Evolutionary conservation across 2,888 invertebrate genomes (phyloP).

Genomic region (Pachycephus smyrnensis): DNA sequence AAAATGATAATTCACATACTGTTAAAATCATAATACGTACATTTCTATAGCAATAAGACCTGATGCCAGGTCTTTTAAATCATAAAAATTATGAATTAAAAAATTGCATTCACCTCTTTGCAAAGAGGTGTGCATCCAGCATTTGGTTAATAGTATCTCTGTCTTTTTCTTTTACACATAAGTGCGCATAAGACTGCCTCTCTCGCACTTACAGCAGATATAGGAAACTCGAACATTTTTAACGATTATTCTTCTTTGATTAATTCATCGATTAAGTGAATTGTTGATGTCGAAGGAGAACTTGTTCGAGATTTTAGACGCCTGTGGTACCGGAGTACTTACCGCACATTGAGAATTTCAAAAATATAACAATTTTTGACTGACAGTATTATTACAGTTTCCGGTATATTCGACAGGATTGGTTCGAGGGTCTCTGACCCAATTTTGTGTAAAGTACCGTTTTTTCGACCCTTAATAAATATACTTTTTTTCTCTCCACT

Average conservation of each 20-base stretch:
- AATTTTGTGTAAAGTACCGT: background rate
- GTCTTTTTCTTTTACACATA: background rate
- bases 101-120: background rate
- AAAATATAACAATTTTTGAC: background rate
- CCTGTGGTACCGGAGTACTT: background rate
- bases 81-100: background rate
- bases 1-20: background rate
- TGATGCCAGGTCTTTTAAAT: background rate
- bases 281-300: too few species aligned
- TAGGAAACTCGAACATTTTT: background rate
- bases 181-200: background rate
- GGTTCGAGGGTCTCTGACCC: background rate
- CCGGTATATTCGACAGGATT: background rate
- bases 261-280: background rate
- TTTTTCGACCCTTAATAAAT: background rate
- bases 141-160: background rate
- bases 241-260: background rate
- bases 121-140: background rate
- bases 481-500: background rate
- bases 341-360: background rate
- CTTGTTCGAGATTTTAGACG: background rate
- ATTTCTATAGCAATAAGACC: background rate
- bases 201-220: background rate
- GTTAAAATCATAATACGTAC: background rate
- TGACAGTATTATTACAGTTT: background rate